These are phyloP conservation scores for Carollia perspicillata DNA, from an alignment of 2,113 vertebrate species.

Conservation along the genomic window DNA sequence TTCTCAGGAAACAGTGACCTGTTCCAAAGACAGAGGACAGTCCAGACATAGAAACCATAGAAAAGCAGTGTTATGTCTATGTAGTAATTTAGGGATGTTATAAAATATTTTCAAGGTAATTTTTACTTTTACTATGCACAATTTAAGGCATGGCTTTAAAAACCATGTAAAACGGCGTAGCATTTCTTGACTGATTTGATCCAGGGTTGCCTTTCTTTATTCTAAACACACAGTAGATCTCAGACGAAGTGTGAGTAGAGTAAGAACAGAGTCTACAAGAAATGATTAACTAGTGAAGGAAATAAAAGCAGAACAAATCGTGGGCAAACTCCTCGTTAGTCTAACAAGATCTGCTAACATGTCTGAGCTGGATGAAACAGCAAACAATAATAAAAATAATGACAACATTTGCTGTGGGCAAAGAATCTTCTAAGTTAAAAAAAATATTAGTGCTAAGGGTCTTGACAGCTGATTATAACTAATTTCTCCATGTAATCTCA, in stretches of 20 bases:
- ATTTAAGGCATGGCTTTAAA: not conserved
- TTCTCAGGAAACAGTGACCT: not conserved
- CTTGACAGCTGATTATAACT: not conserved
- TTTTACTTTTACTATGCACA: not conserved
- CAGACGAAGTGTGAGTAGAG: not conserved
- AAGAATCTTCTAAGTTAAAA: not conserved
- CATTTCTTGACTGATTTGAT: not conserved
- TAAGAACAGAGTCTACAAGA: not conserved
- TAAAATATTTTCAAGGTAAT: not conserved
- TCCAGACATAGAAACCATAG: accelerated
- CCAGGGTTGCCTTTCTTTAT: not conserved
- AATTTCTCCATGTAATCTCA: not conserved
- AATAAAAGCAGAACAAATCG: not conserved
- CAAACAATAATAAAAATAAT: not conserved
- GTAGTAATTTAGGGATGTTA: not conserved
- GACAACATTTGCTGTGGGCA: not conserved
- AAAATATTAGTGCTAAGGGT: not conserved
- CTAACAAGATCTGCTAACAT: not conserved
- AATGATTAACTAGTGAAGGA: not conserved
- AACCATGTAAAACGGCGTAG: not conserved
- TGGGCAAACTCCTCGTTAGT: not conserved
- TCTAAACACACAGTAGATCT: not conserved
- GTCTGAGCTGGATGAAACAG: not conserved
- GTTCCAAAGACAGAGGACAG: not conserved
- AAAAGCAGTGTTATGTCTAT: not conserved